Percentiles rank a stretch among this genome's conserved stretches.
phyloP scores from a whole-genome alignment of 2,888 invertebrate genomes.

The Ferrisia virgata region DNA sequence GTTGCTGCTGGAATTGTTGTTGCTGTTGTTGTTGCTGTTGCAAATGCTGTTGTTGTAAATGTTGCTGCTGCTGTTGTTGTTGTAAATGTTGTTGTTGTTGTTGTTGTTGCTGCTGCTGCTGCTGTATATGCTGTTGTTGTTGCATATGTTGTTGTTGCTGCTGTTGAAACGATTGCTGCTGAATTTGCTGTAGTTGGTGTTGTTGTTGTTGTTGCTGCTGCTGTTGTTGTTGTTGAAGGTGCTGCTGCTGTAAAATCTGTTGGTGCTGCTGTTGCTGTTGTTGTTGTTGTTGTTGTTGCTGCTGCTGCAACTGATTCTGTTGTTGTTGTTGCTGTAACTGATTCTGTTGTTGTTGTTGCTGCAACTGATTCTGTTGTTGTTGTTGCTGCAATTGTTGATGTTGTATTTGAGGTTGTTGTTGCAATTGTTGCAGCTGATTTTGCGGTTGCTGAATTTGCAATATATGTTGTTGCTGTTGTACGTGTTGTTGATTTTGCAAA shows the following conservation, averaged over 20 bases:
- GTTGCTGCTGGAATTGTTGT: slow-evolving; percentile 11
- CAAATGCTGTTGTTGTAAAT: slow-evolving; percentile 46
- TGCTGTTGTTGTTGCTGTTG: slow-evolving; percentile 37
- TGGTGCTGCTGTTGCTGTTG: slow-evolving; percentile 49
- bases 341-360: slow-evolving; percentile 46
- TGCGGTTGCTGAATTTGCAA: slow-evolving; percentile 47
- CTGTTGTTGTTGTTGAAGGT: slow-evolving; percentile 51
- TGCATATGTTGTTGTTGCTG: slow-evolving; percentile 40
- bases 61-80: slow-evolving; percentile 47
- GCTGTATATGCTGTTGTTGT: slow-evolving; percentile 51
- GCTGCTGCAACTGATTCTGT: slow-evolving; percentile 47
- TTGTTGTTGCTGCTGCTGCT: slow-evolving; percentile 51
- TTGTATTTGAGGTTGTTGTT: slow-evolving; percentile 51
- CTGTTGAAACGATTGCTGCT: slow-evolving; percentile 40
- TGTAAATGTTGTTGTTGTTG: slow-evolving; percentile 48
- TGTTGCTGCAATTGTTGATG: slow-evolving; percentile 50
- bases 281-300: slow-evolving; percentile 44
- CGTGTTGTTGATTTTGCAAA: slow-evolving; percentile 48
- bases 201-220: slow-evolving; percentile 48
- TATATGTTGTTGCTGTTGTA: slow-evolving; percentile 47
- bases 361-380: slow-evolving; percentile 48
- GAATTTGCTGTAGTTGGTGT: slow-evolving; percentile 48
- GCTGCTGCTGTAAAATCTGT: slow-evolving; percentile 50
- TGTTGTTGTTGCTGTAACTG: slow-evolving; percentile 36
- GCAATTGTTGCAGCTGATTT: slow-evolving; percentile 50